Evolutionary conservation across 2,888 invertebrate species (phyloP).

Genomic region (Odontothrips loti): DNA sequence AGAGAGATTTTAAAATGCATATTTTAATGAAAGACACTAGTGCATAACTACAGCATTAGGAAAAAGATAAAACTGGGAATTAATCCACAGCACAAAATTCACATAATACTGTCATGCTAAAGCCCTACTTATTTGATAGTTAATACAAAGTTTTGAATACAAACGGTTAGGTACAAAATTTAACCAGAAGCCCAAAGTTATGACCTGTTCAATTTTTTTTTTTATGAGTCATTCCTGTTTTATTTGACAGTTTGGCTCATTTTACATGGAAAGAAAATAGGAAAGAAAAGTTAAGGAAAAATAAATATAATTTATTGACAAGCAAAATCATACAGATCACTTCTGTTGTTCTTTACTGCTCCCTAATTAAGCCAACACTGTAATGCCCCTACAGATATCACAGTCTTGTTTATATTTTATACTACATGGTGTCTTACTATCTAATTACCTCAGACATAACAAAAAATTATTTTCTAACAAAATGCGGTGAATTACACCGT

Average conservation of each 20-base stretch:
- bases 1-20: background rate
- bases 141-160: constrained; percentile 23
- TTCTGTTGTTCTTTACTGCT: constrained; percentile 3
- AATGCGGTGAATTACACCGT: background rate
- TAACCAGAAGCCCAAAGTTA: constrained; percentile 22
- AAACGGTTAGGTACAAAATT: constrained; percentile 5
- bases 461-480: constrained; percentile 19
- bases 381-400: constrained; percentile 40
- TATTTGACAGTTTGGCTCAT: background rate
- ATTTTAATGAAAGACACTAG: background rate
- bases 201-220: background rate
- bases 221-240: background rate
- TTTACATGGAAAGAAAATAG: background rate
- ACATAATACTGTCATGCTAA: constrained; percentile 16
- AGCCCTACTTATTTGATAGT: constrained; percentile 12
- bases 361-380: constrained; percentile 32
- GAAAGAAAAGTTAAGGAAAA: background rate
- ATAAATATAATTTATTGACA: constrained; percentile 28
- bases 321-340: constrained; percentile 28
- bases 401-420: constrained; percentile 43
- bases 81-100: background rate
- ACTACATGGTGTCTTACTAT: constrained; percentile 29
- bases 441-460: constrained; percentile 16
- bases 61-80: background rate
- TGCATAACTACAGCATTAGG: background rate